Conservation (phyloP, 2,888 invertebrate species). For the Dione juno region DNA sequence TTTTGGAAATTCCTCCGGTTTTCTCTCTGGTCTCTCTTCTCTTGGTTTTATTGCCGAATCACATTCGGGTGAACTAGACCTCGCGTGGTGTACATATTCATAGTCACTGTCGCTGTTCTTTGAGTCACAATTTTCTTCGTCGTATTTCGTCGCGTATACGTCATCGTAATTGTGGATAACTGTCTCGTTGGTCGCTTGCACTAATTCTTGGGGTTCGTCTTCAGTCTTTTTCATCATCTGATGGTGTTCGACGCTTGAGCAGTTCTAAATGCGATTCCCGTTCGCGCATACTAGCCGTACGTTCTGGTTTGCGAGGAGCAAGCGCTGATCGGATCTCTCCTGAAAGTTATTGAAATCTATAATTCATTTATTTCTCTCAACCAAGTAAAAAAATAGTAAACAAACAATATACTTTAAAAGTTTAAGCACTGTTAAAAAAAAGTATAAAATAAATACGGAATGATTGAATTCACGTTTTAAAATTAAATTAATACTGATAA, state of each 20-base stretch:
- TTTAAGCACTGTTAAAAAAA: too few relatives aligned
- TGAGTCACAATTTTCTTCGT: slow-evolving; percentile 74
- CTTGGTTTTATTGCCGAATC: slow-evolving; percentile 83
- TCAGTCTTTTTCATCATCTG: slow-evolving; percentile 83
- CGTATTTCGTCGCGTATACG: slow-evolving; percentile 77
- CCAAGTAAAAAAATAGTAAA: background rate
- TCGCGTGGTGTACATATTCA: slow-evolving; percentile 85
- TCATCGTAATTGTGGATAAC: slow-evolving; percentile 80
- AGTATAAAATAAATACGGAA: too few relatives aligned
- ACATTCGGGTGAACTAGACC: slow-evolving; percentile 87
- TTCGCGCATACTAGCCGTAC: slow-evolving; percentile 94
- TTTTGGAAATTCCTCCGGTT: slow-evolving; percentile 82
- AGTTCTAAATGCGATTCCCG: slow-evolving; percentile 87
- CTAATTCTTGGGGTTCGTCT: slow-evolving; percentile 73
- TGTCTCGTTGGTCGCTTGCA: slow-evolving; percentile 76
- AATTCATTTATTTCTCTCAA: slow-evolving; percentile 30
- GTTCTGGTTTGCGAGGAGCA: slow-evolving; percentile 92
- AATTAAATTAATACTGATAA: background rate
- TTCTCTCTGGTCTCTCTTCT: slow-evolving; percentile 67
- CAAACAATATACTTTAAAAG: too few relatives aligned
- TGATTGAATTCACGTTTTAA: too few relatives aligned
- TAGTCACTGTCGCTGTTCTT: slow-evolving; percentile 85
- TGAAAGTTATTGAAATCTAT: slow-evolving; percentile 58
- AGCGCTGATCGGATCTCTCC: slow-evolving; percentile 92
- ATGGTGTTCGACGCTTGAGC: slow-evolving; percentile 76